Percentiles rank a stretch among this genome's conserved stretches.
These are phyloP conservation scores for Drosophila demipolita DNA, from an alignment of 2,888 invertebrate genomes.

Conservation along the genomic window DNA sequence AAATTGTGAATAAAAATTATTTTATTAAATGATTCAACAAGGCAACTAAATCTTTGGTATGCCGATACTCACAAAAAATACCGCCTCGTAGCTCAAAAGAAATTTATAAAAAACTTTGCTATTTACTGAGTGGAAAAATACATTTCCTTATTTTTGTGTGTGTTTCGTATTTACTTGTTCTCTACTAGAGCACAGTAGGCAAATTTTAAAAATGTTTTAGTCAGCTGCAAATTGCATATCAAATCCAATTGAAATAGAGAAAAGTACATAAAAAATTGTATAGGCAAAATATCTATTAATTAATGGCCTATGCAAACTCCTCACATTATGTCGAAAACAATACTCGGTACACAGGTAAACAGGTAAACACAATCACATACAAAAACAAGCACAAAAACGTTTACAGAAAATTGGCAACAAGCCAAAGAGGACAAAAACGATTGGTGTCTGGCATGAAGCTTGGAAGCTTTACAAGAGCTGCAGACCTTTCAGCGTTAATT, in stretches of 20 bases:
- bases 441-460: constrained; percentile 9
- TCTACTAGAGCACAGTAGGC: background rate
- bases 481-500: constrained; percentile 32
- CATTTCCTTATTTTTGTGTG: background rate
- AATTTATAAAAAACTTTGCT: too few species aligned
- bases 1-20: too few species aligned
- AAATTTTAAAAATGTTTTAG: background rate
- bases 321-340: background rate
- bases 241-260: background rate
- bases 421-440: constrained; percentile 14
- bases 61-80: too few species aligned
- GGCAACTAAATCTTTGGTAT: too few species aligned
- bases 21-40: too few species aligned
- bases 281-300: background rate
- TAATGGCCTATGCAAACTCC: background rate
- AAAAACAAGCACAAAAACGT: background rate
- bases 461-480: constrained; percentile 18
- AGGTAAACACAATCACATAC: background rate
- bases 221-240: background rate
- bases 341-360: background rate
- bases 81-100: too few species aligned
- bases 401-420: constrained; percentile 5
- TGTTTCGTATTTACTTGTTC: background rate
- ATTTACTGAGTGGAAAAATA: background rate
- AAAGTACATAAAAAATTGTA: background rate